Conservation (phyloP, 2,113 vertebrate genomes). For the Strigops habroptila region DNA sequence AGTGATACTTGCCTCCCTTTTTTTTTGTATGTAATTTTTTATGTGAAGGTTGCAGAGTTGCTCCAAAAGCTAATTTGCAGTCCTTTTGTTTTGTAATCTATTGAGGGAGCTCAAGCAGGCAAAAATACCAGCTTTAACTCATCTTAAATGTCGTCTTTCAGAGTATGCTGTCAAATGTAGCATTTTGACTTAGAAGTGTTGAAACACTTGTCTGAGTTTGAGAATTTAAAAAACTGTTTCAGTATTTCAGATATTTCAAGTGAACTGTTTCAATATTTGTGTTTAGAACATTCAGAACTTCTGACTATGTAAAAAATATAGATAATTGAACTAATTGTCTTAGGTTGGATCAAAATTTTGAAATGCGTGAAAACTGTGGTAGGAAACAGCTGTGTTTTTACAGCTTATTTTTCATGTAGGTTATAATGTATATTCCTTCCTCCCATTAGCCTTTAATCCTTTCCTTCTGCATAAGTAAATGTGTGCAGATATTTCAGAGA, state of each 20-base stretch:
- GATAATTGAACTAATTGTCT: not conserved
- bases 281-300: not conserved
- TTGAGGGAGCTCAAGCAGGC: not conserved
- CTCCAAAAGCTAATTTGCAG: not conserved
- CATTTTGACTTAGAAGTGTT: not conserved
- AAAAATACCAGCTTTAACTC: not conserved
- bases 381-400: not conserved
- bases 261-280: not conserved
- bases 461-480: not conserved
- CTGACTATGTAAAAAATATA: not conserved
- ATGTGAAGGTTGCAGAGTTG: not conserved
- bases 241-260: not conserved
- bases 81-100: not conserved
- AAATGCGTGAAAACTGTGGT: not conserved
- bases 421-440: not conserved
- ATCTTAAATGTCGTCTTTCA: not conserved
- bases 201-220: not conserved
- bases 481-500: not conserved
- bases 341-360: not conserved
- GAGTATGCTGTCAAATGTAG: not conserved
- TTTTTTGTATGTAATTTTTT: not conserved
- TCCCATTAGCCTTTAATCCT: rapidly evolving
- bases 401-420: not conserved
- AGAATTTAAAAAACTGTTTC: not conserved
- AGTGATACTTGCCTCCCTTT: not conserved